Evolutionary conservation across 1,140 invertebrate genomes (phyloP), one percentile per base, ranked within the genome.

Genomic region (Amyelois transitella): DNA sequence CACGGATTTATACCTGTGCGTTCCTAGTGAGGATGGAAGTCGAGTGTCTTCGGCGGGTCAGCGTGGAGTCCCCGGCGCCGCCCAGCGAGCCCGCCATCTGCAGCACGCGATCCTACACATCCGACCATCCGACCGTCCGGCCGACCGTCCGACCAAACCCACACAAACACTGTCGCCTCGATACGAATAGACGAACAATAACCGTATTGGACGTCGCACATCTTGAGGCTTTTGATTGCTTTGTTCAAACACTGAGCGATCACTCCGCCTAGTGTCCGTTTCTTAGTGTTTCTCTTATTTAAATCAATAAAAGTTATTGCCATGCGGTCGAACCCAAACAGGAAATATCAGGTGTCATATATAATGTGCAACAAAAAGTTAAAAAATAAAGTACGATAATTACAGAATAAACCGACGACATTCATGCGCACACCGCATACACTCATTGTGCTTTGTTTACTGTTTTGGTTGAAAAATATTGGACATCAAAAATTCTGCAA

Each of bases 1-100:
- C 7, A 24, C 10, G 45, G 45, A 17, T 44, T 22, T 55, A 70
- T 92, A 92, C 91, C 91, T 92, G 91, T 80, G 90, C 90, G 89
- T 89, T 83, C 80, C 89, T 86, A 71, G 86, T 89, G 83, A 91
- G 86, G 86, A 90, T 91, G 73, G 90, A 91, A 64, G 90, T 91
- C 84, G 93, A 94, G 90, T 94, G 92, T 73, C 93, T 91, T 78
- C 93, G 91, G 81, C 91, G 91, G 66, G 93, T 93, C 87, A 93
- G 91, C 75, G 92, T 91, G 66, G 70, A 51, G 60, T 80, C 80
- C 56, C 62, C 61, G 48, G 72, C 68, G 56, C 72, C 73, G 67
- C 67, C 61, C 58, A 60, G 52, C 60, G 60, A 64, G 53, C 66
- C 67, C 75, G 72, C 80, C 75, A 77, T 76, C 77, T 77, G 75